Evolutionary conservation across 2,113 vertebrate genomes (phyloP), one percentile per base, ranked within the genome.

Genomic region (Scopus umbretta): DNA sequence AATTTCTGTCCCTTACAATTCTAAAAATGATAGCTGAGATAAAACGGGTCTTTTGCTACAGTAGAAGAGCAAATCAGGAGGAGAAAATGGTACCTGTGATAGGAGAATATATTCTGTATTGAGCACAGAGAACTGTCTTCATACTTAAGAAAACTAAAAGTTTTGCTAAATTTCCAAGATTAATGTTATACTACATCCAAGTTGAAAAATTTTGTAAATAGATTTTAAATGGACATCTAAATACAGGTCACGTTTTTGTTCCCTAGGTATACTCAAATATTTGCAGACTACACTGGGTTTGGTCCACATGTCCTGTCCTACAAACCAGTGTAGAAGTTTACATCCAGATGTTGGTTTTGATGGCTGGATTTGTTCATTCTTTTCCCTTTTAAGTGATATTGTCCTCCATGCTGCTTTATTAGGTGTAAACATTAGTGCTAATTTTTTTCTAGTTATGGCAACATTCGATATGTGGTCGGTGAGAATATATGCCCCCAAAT

Each of bases 391-490:
- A 52, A 59, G 9, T 26, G 32, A 13, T 47, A 16, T 1, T 61
- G 13, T 52, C 22, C 81, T 65, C 14, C 11, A 32, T 0, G 0
- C 10, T 80, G 19, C 43, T 65, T 5, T 27, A 73, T 61, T 29
- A n/a, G 36, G 16, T 61, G 34, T 83, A 29, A 67, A 11, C 55
- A 40, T 36, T 42, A 32, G 19, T 75, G 36, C 3, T 42, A 22
- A 6, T 17, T 58, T 66, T 63, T 61, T 55, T 10, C 23, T 81
- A 13, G 21, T 72, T 10, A 4, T 16, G 10, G 30, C 55, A n/a
- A 26, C 2, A 4, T 62, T 63, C 5, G 2, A 9, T 27, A 17
- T 5, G 11, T 21, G 21, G 22, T 58, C 3, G 1, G 34, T 21
- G 45, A 75, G 38, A 74, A 53, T 20, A 13, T 8, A 23, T 34